Evolutionary conservation across 2,797 vertebrate species (phyloP), one percentile per base, ranked within the genome.

Genomic region (Chelonia mydas): DNA sequence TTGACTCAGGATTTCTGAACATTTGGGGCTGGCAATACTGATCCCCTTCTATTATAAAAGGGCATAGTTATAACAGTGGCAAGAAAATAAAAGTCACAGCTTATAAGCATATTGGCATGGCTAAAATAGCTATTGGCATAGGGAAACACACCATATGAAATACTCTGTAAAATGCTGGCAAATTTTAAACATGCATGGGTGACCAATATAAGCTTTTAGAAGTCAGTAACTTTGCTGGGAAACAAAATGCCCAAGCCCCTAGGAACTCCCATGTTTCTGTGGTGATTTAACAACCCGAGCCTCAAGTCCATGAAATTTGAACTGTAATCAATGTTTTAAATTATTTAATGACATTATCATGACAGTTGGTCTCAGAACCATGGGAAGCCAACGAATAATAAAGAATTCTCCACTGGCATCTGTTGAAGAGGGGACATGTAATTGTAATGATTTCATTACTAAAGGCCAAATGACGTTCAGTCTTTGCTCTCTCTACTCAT

Each of bases 81-180:
- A 49, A 83, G 33, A 49, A 47, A 49, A 31, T 47, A 33, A 25
- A 86, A 11, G 47, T 57, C n/a, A 59, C 78, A 88, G 37, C 41
- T 83, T 68, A 76, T 45, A 23, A 81, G 28, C 59, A 21, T 81
- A 12, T 16, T 77, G 76, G 9, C 16, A 59, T 79, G 55, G 16
- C 27, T 85, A 53, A 96, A 92, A 81, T 45, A 88, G 65, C 83
- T n/a, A 65, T 19, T 65, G 61, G 61, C 16, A 65, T 65, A n/a
- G 16, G 33, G 7, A n/a, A 65, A 65, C 16, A 25, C 33, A n/a
- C 13, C 13, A 90, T 8, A n/a, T 41, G 8, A 41, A 90, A 59
- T 1, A 86, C 45, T 79, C 37, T 17, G 9, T 65, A 81, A 93
- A 94, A 80, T 7, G 3, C 53, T 72, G 27, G 51, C 1, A 27